A percentile compares a stretch with the other conserved stretches of the same genome.
phyloP scores from a whole-genome alignment of 2,888 invertebrate species.

The Netelia virgata region DNA sequence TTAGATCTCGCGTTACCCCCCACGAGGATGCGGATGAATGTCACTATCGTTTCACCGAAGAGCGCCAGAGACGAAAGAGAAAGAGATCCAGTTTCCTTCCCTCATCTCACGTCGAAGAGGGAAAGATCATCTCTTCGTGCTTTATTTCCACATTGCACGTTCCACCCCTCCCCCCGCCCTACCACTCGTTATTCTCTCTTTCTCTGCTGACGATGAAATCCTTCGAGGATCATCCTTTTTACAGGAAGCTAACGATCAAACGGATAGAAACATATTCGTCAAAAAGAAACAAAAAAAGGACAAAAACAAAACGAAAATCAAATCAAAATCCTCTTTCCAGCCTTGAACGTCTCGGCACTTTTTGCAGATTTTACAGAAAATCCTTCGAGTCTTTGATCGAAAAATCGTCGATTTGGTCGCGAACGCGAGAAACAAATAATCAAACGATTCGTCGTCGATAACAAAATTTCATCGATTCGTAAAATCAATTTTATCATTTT shows the following conservation, averaged over 20 bases:
- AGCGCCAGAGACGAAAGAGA: slow-evolving; percentile 31
- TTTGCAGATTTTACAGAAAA: not conserved
- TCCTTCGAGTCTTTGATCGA: not conserved
- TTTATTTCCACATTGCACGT: slow-evolving; percentile 58
- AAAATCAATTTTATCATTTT: too few relatives aligned
- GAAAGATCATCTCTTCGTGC: slow-evolving; percentile 37
- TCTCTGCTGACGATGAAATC: slow-evolving; percentile 62
- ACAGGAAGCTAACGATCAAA: slow-evolving; percentile 48
- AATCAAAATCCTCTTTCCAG: slow-evolving; percentile 13
- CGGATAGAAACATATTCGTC: slow-evolving; percentile 33
- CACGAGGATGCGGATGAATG: slow-evolving; percentile 64
- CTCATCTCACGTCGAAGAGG: slow-evolving; percentile 20
- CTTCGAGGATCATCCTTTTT: slow-evolving; percentile 63
- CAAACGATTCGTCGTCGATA: too few relatives aligned
- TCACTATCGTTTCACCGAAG: slow-evolving; percentile 65
- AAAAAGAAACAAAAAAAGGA: not conserved
- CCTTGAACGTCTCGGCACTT: slow-evolving; percentile 7
- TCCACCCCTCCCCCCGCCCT: not conserved
- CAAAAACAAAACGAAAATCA: slow-evolving; percentile 4
- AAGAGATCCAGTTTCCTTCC: not conserved
- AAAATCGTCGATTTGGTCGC: not conserved
- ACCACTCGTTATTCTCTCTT: not conserved
- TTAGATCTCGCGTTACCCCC: slow-evolving; percentile 40
- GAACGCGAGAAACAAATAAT: not conserved
- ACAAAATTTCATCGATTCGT: too few relatives aligned